Evolutionary conservation across 2,888 invertebrate species (phyloP), one percentile per base, ranked within the genome.

Genomic region (Acleris holmiana): DNA sequence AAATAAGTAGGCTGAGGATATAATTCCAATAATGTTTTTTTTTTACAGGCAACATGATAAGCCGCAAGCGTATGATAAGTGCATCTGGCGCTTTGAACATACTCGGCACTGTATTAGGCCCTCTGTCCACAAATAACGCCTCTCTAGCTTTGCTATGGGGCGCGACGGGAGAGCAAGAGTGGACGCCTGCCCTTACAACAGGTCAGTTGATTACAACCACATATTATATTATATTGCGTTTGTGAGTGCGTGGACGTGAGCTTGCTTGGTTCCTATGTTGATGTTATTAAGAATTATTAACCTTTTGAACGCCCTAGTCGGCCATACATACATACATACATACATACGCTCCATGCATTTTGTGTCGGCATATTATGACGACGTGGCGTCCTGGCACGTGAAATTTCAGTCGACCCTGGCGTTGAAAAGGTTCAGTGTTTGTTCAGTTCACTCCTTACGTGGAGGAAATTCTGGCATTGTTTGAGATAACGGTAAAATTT

Each of bases 141-240:
- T 87, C 92, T 0, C 92, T 96, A 56, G 96, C 97, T 0, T 88
- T 97, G 40, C 91, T 98, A 53, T 98, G 98, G 98, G 98, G 98
- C 23, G 98, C 98, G 4, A 98, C 98, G 0, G 98, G 98, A 44
- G 98, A 99, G 84, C 98, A 99, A 84, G 98, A 98, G 84, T 99
- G 99, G 99, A 98, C 98, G 2, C 98, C 98, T 0, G 98, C 98
- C 29, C 93, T 98, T 66, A 98, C 98, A 3, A 99, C 98, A 91
- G 98, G 98, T 98, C 66, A 67, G 81, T 73, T 67, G 19, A 18
- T 13, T 18, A 15, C 18, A 2, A 17, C 49, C 10, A 7, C 7
- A 17, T n/a, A 40, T 17, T n/a, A n/a, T n/a, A n/a, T n/a, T n/a
- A 17, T 19, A 47, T 18, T 53, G 46, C 47, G 25, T 29, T 29